Conservation (phyloP, 23 tunicate species). For the Clavelina lepadiformis region DNA sequence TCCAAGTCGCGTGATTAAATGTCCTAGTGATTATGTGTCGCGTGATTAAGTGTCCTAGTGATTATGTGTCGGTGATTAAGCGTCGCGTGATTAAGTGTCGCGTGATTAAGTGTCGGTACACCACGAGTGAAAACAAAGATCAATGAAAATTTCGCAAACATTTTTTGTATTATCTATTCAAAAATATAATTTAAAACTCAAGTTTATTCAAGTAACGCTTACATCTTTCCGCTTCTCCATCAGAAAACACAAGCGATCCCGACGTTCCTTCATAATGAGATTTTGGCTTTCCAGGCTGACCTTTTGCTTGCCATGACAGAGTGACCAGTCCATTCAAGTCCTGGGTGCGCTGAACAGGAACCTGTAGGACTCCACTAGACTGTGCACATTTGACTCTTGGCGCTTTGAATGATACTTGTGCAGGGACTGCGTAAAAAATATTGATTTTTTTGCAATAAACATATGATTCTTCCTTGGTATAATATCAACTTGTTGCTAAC, state of each 20-base stretch:
- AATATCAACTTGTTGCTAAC: neutral
- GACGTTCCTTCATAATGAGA: conserved; percentile 71
- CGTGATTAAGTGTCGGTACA: no score
- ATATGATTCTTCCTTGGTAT: neutral
- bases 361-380: conserved; percentile 51
- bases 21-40: no score
- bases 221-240: conserved; percentile 68
- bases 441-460: neutral
- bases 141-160: neutral
- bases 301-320: conserved; percentile 64
- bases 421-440: conserved; percentile 46
- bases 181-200: neutral
- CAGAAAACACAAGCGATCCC: conserved; percentile 58
- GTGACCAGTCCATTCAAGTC: conserved; percentile 54
- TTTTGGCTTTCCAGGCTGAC: conserved; percentile 66
- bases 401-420: conserved; percentile 43
- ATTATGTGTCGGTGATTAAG: no score
- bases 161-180: neutral
- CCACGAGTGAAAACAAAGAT: no score
- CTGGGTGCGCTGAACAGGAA: conserved; percentile 65
- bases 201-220: no score
- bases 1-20: no score
- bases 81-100: no score
- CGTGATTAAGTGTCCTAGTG: no score
- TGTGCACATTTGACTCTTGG: conserved; percentile 48